Evolutionary conservation across 2,888 invertebrate species (phyloP).

Genomic region (Pelosia muscerda): DNA sequence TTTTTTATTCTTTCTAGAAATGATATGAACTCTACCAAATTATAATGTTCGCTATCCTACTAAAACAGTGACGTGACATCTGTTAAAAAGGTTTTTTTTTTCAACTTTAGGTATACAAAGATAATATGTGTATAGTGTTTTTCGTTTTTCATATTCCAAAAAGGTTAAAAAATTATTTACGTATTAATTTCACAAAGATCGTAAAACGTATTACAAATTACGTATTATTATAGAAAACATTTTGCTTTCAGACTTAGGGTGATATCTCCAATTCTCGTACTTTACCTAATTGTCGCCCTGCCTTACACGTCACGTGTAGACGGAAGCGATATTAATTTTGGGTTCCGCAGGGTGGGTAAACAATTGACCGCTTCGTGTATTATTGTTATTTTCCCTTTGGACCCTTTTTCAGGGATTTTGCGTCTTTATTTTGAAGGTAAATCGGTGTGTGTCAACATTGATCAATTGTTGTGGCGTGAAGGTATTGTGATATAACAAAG

Average conservation of each 20-base stretch:
- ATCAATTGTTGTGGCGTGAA: constrained; percentile 41
- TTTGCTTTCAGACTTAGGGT: constrained; percentile 45
- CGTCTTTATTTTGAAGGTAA: constrained; percentile 55
- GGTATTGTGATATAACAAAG: constrained; percentile 45
- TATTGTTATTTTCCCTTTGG: constrained; percentile 53
- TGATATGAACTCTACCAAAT: too few relatives aligned
- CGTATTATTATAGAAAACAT: constrained; percentile 50
- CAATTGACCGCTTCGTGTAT: constrained; percentile 69
- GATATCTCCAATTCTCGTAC: constrained; percentile 39
- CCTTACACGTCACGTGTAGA: constrained; percentile 73
- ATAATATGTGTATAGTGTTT: too few relatives aligned
- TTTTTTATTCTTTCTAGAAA: too few relatives aligned
- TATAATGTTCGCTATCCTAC: too few relatives aligned
- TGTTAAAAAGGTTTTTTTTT: neutral
- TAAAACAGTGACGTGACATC: too few relatives aligned
- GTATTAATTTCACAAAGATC: too few relatives aligned
- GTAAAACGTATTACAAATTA: too few relatives aligned
- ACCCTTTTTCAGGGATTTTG: constrained; percentile 43
- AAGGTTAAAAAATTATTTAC: too few relatives aligned
- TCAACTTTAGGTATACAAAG: too few relatives aligned
- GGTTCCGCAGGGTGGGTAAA: constrained; percentile 72
- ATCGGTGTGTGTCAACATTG: constrained; percentile 49
- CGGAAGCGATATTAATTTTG: constrained; percentile 80
- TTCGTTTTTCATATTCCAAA: constrained; percentile 14
- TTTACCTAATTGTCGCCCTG: constrained; percentile 54